Percentiles rank a stretch among this genome's conserved stretches.
phyloP scores from a whole-genome alignment of 2,113 vertebrate species.

The Myrmecophaga tridactyla region DNA sequence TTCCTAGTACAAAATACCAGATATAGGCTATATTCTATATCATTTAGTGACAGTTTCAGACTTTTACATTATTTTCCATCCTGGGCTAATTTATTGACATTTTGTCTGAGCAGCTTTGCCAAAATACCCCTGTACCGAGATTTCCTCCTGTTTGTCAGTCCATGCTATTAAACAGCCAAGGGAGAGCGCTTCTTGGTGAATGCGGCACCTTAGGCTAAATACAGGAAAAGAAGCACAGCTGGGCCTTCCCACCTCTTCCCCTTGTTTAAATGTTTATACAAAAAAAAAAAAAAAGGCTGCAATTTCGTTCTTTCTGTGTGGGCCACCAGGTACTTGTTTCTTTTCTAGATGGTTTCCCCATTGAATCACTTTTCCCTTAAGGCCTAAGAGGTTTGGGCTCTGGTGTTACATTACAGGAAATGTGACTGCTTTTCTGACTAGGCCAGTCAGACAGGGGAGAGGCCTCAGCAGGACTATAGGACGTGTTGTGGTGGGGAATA shows the following conservation, averaged over 20 bases:
- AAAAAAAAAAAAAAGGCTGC: background rate
- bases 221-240: background rate
- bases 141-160: background rate
- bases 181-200: background rate
- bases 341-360: background rate
- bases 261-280: background rate
- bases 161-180: background rate
- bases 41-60: background rate
- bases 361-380: background rate
- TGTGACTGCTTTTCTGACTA: background rate
- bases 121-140: background rate
- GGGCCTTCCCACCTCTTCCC: background rate
- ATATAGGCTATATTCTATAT: no score
- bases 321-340: background rate
- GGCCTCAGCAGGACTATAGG: fast-evolving
- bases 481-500: background rate
- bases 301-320: background rate
- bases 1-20: background rate
- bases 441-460: fast-evolving
- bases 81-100: background rate
- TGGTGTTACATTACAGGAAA: background rate
- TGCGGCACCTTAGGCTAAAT: background rate
- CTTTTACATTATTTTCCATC: background rate
- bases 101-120: background rate
- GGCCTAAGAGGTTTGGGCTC: background rate